Evolutionary conservation across 1,140 invertebrate species (phyloP).

Genomic region (Papilio machaon): DNA sequence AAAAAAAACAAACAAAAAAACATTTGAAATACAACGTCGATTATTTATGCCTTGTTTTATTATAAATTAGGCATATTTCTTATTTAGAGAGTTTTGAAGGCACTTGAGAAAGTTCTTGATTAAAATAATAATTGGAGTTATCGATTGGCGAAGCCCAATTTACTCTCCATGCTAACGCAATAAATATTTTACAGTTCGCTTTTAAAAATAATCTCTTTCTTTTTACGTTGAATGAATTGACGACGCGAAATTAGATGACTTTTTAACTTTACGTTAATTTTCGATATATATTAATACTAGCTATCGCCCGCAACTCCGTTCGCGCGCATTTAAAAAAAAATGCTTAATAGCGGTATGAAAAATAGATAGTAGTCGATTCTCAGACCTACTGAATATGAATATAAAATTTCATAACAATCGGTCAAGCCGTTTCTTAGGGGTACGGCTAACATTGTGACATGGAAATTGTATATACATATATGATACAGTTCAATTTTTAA

Average conservation of each 20-base stretch:
- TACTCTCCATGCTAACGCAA: not conserved
- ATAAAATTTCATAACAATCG: too few relatives aligned
- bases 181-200: not conserved
- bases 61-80: not conserved
- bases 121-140: conserved; percentile 4
- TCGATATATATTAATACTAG: too few relatives aligned
- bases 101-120: conserved; percentile 20
- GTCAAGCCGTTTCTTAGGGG: too few relatives aligned
- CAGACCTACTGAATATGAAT: too few relatives aligned
- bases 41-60: not conserved
- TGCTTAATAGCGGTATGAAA: too few relatives aligned
- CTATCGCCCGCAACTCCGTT: too few relatives aligned
- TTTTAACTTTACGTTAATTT: too few relatives aligned
- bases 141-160: not conserved
- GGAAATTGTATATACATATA: too few relatives aligned
- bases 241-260: not conserved
- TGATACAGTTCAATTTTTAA: too few relatives aligned
- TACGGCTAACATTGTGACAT: too few relatives aligned
- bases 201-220: conserved; percentile 5
- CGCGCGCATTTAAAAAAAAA: too few relatives aligned
- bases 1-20: not conserved
- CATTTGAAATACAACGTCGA: not conserved
- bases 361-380: too few relatives aligned
- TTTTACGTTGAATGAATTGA: not conserved
- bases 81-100: conserved; percentile 12